Base-by-base conservation (phyloP, 2,797 vertebrate genomes). In the Urophycis tenuis region DNA sequence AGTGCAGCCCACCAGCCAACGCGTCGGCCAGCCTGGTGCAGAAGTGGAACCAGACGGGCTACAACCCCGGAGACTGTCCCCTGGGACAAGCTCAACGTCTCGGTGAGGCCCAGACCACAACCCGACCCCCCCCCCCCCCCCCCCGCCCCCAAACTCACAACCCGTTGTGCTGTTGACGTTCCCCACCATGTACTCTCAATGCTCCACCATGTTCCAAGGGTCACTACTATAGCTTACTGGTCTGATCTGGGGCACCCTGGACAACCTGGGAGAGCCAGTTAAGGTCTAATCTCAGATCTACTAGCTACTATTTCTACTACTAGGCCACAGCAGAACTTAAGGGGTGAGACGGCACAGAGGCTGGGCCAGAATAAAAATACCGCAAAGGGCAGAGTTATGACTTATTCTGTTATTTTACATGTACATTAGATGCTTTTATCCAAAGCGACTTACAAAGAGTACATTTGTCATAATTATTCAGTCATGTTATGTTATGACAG, bases 21-120 rank as follows among this genome's bases (percentile, higher is more conserved):
- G 91, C 89, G 72, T 91, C 90, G 74, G 93, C 93, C 72, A 70
- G 93, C 25, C 90, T 92, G 0, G 9, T 93, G 69, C 80, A 81
- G 29, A 1, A 77, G 2, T 98, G 94, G 95, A 92, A 88, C 75
- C 78, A 17, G 72, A 88, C 90, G 0, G 95, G 95, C 80, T 91
- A 88, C 74, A 93, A 93, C 92, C 71, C 80, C 85, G 15, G 91
- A 91, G 74, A 90, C 90, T 22, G 91, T 98, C 85, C 81, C 88
- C 0, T 98, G 97, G 97, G 88, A 79, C 86, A 95, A 92, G 80
- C 94, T 98, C 78, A 95, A 93, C 30, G 94, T 97, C 86, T 89
- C 94, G 74, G 96, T 98, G 89, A 96, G 95, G 91, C 77, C 2
- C 32, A 71, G 30, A 71, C 69, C 2, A 32, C 31, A 71, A 17